These are phyloP conservation scores for Notodonta ziczac DNA, from an alignment of 2,888 invertebrate genomes.

Conservation along the genomic window DNA sequence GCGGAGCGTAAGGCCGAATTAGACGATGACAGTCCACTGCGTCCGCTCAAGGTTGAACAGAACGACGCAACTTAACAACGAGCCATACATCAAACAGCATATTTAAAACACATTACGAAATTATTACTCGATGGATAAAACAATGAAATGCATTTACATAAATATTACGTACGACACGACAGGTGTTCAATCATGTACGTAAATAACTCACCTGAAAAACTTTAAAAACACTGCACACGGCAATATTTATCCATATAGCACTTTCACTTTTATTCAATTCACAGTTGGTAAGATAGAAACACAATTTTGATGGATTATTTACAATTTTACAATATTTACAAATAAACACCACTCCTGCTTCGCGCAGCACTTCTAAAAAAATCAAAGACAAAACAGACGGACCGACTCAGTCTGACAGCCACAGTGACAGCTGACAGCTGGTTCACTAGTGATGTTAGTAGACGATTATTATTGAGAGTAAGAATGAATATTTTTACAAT, in stretches of 20 bases:
- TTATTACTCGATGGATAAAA: slow-evolving; percentile 30
- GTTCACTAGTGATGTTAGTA: slow-evolving; percentile 21
- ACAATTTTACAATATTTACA: slow-evolving; percentile 75
- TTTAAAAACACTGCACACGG: slow-evolving; percentile 33
- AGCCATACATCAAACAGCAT: slow-evolving; percentile 32
- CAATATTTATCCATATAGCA: slow-evolving; percentile 62
- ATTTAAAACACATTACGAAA: slow-evolving; percentile 39
- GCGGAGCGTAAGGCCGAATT: slow-evolving; percentile 54
- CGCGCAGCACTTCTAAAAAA: slow-evolving; percentile 59
- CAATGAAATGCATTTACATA: slow-evolving; percentile 41
- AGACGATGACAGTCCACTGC: slow-evolving; percentile 57
- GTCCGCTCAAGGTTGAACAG: slow-evolving; percentile 60
- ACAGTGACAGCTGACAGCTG: slow-evolving; percentile 23
- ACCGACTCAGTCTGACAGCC: slow-evolving; percentile 8
- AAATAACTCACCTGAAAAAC: slow-evolving; percentile 59
- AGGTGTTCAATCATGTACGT: slow-evolving; percentile 39
- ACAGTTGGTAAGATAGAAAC: slow-evolving; percentile 38
- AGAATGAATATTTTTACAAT: too few species aligned
- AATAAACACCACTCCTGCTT: slow-evolving; percentile 70
- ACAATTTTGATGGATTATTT: slow-evolving; percentile 56
- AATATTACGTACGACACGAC: slow-evolving; percentile 37
- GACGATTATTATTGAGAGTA: neutral
- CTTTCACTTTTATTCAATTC: slow-evolving; percentile 47
- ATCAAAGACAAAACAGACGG: slow-evolving; percentile 54
- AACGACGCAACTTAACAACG: slow-evolving; percentile 47